Conservation (phyloP, 2,113 vertebrate species). For the Gobiocypris rarus region DNA sequence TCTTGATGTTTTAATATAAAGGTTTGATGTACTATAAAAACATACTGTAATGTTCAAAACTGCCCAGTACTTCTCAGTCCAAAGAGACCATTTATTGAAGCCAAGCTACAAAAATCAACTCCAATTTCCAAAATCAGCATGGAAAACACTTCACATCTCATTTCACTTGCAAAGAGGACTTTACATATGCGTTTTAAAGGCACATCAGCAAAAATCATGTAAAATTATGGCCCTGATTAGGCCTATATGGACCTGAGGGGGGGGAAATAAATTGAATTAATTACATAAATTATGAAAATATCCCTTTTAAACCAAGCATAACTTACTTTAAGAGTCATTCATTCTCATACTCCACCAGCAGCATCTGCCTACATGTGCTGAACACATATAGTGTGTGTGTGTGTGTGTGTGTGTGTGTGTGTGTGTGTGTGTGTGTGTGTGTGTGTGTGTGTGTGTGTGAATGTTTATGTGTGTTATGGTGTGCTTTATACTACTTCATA, state of each 20-base stretch:
- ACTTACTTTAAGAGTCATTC: neutral
- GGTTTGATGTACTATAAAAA: neutral
- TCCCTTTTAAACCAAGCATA: neutral
- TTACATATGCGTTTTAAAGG: neutral
- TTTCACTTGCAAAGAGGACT: neutral
- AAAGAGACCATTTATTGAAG: neutral
- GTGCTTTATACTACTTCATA: constrained; percentile 10
- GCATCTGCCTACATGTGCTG: neutral
- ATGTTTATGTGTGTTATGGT: neutral
- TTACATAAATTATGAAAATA: neutral
- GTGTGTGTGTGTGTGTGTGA: neutral
- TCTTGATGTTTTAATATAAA: neutral
- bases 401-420: neutral
- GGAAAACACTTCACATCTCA: neutral
- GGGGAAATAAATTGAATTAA: neutral
- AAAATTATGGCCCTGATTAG: neutral
- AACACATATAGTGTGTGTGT: neutral
- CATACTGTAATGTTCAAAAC: neutral
- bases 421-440: neutral
- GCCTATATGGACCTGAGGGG: neutral
- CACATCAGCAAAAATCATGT: neutral
- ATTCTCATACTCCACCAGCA: neutral
- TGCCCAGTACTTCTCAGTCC: neutral
- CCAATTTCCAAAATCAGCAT: neutral
- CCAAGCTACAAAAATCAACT: neutral